Evolutionary conservation across 2,888 invertebrate genomes (phyloP).

Genomic region (Volucella bombylans): DNA sequence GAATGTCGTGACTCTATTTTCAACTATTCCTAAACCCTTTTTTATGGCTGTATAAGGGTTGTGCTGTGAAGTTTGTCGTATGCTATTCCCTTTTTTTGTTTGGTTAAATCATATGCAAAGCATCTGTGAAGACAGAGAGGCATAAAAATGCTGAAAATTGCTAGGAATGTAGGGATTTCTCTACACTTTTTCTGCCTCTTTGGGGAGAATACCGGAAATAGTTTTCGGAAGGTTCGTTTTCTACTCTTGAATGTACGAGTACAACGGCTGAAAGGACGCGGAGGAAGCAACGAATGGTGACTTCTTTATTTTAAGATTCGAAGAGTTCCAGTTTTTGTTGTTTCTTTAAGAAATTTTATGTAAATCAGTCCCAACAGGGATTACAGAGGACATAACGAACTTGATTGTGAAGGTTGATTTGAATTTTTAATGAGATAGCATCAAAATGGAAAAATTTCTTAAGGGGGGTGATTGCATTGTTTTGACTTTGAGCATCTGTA

Average conservation of each 20-base stretch:
- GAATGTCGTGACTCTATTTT: slow-evolving; percentile 19
- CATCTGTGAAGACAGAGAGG: background rate
- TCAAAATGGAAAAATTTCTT: background rate
- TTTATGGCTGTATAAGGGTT: slow-evolving; percentile 1
- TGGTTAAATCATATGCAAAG: slow-evolving; percentile 24
- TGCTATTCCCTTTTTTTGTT: slow-evolving; percentile 6
- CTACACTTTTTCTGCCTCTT: slow-evolving; percentile 10
- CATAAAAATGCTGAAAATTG: slow-evolving; percentile 13
- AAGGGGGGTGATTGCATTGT: too few species aligned
- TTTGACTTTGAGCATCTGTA: too few species aligned
- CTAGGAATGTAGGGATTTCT: slow-evolving; percentile 13
- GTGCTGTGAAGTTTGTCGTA: slow-evolving; percentile 6
- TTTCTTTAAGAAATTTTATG: background rate
- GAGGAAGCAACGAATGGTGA: background rate
- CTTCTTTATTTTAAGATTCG: background rate
- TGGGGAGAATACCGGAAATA: slow-evolving; percentile 35
- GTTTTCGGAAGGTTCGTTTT: slow-evolving; percentile 26
- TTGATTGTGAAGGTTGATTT: slow-evolving; percentile 16
- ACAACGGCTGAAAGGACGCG: background rate
- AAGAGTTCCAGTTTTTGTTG: background rate
- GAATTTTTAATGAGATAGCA: slow-evolving; percentile 7
- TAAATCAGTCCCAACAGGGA: background rate
- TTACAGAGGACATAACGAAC: slow-evolving; percentile 4
- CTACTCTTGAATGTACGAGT: background rate
- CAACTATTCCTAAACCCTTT: background rate